phyloP scores from a whole-genome alignment of 2,888 invertebrate genomes.

The Aleiodes testaceus region DNA sequence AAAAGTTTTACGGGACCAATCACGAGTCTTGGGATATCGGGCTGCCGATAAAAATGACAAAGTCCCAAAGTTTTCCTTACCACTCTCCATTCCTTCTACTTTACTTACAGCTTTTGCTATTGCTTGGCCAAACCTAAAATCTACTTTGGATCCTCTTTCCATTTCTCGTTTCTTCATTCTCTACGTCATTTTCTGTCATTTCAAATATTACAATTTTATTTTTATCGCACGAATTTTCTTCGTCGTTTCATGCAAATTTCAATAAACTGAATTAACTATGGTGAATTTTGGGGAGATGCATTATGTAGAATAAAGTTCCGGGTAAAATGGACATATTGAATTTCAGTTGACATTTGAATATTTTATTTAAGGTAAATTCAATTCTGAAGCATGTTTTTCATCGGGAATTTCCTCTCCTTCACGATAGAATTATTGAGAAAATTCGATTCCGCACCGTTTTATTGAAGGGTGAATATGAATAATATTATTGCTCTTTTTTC shows the following conservation, averaged over 20 bases:
- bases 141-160: slow-evolving; percentile 49
- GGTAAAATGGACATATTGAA: too few relatives aligned
- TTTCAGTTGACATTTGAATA: too few relatives aligned
- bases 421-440: too few relatives aligned
- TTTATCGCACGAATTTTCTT: slow-evolving; percentile 34
- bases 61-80: slow-evolving; percentile 61
- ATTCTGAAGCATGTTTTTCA: too few relatives aligned
- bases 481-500: not conserved
- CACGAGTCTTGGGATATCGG: slow-evolving; percentile 61
- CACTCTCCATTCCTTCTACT: slow-evolving; percentile 26
- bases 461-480: not conserved
- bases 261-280: slow-evolving; percentile 8
- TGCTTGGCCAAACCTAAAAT: slow-evolving; percentile 47
- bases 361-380: too few relatives aligned
- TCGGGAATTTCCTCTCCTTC: too few relatives aligned
- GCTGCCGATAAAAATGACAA: slow-evolving; percentile 71
- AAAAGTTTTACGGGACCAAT: slow-evolving; percentile 68
- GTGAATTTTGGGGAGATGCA: slow-evolving; percentile 10
- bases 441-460: too few relatives aligned
- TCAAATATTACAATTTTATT: slow-evolving; percentile 41
- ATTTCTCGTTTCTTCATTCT: slow-evolving; percentile 39
- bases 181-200: slow-evolving; percentile 40
- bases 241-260: slow-evolving; percentile 12
- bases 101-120: slow-evolving; percentile 31
- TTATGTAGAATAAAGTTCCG: slow-evolving; percentile 1